Base-by-base conservation (phyloP, 2,888 invertebrate species). In the Maniola hyperantus region DNA sequence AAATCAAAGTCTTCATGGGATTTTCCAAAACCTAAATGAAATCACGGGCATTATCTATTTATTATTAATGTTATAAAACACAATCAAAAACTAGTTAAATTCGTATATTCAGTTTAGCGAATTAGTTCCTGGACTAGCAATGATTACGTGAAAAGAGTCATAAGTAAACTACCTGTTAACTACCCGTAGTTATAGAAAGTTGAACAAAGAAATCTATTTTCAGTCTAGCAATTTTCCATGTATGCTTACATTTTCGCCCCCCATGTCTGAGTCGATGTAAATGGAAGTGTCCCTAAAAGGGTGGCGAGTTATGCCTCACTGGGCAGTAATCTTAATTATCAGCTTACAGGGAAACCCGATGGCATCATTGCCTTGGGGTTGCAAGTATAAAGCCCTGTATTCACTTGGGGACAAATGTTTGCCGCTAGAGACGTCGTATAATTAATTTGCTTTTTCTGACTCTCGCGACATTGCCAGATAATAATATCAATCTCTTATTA, bases 281-380 rank as follows among this genome's bases (percentile, higher is more conserved):
- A 50, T 50, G 50, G 39, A 36, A 20, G 36, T 51, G 50, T 50
- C 50, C 20, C 36, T 39, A 51, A 61, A 61, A 60, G 60, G 60
- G 48, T 60, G 46, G 60, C 34, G 36, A 18, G 48, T 60, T 34
- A 48, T 15, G 60, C 60, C 18, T 60, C 60, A 60, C 60, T 34
- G 60, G 60, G 60, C 48, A 48, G 48, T 60, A 60, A 60, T 48
- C 34, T 60, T 60, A 60, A 60, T 60, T 60, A 60, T 60, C 60
- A 60, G 60, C 60, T 48, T 60, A 60, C 60, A 60, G 60, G 60
- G 48, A 60, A 60, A 60, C 60, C 60, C 60, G 60, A 60, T 60
- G 60, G 60, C 60, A 48, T 60, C 48, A 60, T 60, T 60, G 60
- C 60, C 46, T 46, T 60, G 48, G 60, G 60, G 60, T 34, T 34